Evolutionary conservation across 2,113 vertebrate genomes (phyloP).

Genomic region (Tenebrosternarchus preto): DNA sequence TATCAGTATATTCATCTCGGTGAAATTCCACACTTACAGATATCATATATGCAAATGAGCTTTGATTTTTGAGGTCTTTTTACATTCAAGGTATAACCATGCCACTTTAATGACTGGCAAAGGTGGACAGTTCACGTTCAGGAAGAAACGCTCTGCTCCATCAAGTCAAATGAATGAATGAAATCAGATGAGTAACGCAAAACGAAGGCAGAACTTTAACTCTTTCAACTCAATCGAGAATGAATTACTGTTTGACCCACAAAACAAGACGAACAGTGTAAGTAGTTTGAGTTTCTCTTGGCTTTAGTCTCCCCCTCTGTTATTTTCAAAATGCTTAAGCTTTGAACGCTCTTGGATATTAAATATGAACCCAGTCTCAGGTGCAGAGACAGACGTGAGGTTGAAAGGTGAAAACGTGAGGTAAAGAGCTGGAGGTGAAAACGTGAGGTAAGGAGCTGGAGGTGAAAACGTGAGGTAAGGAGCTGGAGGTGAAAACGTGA

Average conservation of each 20-base stretch:
- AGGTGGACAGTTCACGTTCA: no score
- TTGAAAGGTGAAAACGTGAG: no score
- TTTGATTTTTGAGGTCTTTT: background rate
- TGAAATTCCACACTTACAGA: slow-evolving; percentile 6
- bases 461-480: background rate
- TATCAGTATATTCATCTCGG: slow-evolving; percentile 23
- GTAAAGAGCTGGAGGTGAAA: background rate
- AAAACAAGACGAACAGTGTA: background rate
- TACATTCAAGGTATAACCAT: slow-evolving; percentile 1
- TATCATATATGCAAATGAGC: background rate
- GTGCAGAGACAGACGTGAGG: background rate
- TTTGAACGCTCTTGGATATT: background rate
- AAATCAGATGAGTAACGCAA: no score
- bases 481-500: no score
- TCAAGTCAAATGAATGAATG: no score
- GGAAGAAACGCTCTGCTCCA: no score
- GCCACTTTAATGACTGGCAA: background rate
- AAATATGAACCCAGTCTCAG: background rate
- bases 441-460: background rate
- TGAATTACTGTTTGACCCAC: background rate
- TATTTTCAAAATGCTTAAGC: background rate
- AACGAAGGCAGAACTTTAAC: no score
- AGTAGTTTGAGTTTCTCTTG: background rate
- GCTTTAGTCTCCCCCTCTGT: background rate
- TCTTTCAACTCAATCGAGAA: background rate